phyloP scores from a whole-genome alignment of 1,140 invertebrate species.

The Pseudomyrmex sp. region DNA sequence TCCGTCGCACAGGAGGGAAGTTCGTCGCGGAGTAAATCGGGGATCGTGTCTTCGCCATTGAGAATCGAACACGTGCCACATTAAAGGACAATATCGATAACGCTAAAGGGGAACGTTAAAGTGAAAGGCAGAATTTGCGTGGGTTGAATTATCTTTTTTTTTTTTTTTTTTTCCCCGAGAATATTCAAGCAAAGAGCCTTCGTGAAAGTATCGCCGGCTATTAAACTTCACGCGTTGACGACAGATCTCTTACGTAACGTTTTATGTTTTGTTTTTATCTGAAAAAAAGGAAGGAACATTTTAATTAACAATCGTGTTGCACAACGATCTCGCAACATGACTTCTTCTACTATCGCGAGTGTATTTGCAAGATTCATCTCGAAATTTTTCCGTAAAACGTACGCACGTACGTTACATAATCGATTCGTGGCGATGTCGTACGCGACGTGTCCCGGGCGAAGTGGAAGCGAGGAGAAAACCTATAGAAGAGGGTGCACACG shows the following conservation, averaged over 20 bases:
- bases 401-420: conserved; percentile 31
- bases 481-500: conserved; percentile 18
- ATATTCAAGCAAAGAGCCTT: background rate
- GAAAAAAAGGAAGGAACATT: too few species aligned
- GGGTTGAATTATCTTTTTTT: conserved; percentile 24
- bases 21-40: background rate
- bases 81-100: background rate
- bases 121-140: conserved; percentile 36
- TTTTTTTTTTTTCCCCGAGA: background rate
- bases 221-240: background rate
- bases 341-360: background rate
- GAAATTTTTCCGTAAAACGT: conserved; percentile 20
- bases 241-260: too few species aligned
- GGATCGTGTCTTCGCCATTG: conserved; percentile 10
- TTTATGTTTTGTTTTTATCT: too few species aligned
- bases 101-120: background rate
- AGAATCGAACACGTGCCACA: conserved; percentile 2
- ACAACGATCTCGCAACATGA: too few species aligned
- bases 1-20: background rate
- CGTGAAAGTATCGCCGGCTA: conserved; percentile 4
- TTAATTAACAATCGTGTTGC: too few species aligned
- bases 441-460: conserved; percentile 4
- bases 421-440: conserved; percentile 24
- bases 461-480: conserved; percentile 19
- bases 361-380: background rate